Evolutionary conservation across 2,113 vertebrate species (phyloP), one percentile per base, ranked within the genome.

Genomic region (Phoenicopterus ruber): DNA sequence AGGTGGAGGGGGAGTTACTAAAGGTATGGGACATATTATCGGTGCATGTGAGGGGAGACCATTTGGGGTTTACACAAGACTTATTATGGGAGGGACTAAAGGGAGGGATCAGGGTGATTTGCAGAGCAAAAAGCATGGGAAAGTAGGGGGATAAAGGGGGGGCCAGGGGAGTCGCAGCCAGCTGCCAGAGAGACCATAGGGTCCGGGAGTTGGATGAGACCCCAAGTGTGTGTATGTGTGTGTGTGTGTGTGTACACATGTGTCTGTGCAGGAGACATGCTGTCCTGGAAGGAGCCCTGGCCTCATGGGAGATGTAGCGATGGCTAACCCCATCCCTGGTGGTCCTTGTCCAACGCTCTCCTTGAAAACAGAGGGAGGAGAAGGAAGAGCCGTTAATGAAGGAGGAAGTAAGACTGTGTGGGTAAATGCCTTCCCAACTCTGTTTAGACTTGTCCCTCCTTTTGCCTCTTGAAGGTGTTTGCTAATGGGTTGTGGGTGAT

Each of bases 221-320:
- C 11, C 42, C 13, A 24, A 31, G 13, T 10, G 17, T 2, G 4
- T 6, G 11, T 12, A n/a, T n/a, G n/a, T n/a, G n/a, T n/a, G 13
- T 10, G 17, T 2, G 13, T 10, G 17, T 2, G 4, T 6, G 11
- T 12, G 9, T 46, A 13, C 5, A 0, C 3, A 3, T 44, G 16
- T 62, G 31, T 26, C 34, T 70, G 59, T 63, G 17, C 25, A 47
- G 54, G 25, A 72, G 72, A 72, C 4, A 31, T 11, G 1, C 8
- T 20, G 9, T 82, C 22, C 50, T 70, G 46, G 20, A 83, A 66
- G 26, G 14, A 18, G 10, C 13, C 10, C 54, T 80, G 20, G 44
- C 34, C 31, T 86, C 72, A 36, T 2, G 1, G 21, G 47, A 55
- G 14, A 34, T 14, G 3, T 19, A 80, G 2, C 0, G 0, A 54